Percentiles rank a stretch among this genome's conserved stretches.
Conservation (phyloP, 1,140 invertebrate species). For the Drosophila suzukii region DNA sequence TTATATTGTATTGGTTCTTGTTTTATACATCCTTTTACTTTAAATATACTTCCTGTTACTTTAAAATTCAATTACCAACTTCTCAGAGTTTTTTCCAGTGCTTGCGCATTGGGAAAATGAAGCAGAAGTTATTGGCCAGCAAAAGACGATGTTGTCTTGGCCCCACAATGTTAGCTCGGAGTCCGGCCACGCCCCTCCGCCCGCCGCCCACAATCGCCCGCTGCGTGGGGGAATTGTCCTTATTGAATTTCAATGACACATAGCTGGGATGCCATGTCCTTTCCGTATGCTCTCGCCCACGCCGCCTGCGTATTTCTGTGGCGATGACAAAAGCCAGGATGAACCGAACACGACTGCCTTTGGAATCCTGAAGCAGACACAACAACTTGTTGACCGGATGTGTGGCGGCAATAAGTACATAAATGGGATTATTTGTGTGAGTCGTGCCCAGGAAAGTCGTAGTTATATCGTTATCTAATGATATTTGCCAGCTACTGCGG, state of each 20-base stretch:
- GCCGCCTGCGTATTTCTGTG: constrained; percentile 46
- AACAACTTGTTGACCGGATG: constrained; percentile 79
- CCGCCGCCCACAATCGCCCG: background rate
- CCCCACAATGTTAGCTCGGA: constrained; percentile 33
- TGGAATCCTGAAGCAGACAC: constrained; percentile 45
- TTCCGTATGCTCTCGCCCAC: constrained; percentile 35
- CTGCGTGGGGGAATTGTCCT: constrained; percentile 60
- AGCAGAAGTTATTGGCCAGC: constrained; percentile 71
- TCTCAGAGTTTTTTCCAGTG: background rate
- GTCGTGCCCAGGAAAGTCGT: constrained; percentile 30
- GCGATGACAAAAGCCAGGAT: constrained; percentile 65
- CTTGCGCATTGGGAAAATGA: constrained; percentile 49
- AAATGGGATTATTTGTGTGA: constrained; percentile 75
- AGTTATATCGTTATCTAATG: constrained; percentile 50
- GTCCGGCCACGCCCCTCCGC: constrained; percentile 8
- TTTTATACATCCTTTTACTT: too few species aligned
- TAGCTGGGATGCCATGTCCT: constrained; percentile 40
- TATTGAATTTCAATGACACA: constrained; percentile 81
- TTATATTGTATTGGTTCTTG: too few species aligned
- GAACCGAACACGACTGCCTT: constrained; percentile 32
- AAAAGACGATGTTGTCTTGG: constrained; percentile 62
- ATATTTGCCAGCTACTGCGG: constrained; percentile 26
- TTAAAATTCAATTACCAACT: background rate
- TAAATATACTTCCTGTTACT: too few species aligned
- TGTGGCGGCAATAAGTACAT: constrained; percentile 75